These are phyloP conservation scores for Amniataba percoides DNA, from an alignment of 2,797 vertebrate species.

Conservation along the genomic window DNA sequence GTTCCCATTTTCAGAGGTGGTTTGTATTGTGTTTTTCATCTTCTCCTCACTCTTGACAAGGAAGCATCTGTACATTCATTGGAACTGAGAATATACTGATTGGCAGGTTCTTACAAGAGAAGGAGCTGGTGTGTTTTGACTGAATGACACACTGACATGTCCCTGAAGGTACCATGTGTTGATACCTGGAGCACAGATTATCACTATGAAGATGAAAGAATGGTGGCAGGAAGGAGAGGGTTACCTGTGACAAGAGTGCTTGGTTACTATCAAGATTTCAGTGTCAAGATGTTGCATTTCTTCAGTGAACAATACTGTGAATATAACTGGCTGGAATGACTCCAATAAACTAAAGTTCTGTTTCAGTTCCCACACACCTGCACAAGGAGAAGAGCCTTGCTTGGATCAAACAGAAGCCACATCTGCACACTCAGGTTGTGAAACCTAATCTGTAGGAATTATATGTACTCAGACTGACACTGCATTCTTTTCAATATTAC, in stretches of 20 bases:
- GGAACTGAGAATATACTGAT: constrained; percentile 5
- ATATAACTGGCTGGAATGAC: constrained; percentile 7
- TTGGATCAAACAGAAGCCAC: constrained; percentile 51
- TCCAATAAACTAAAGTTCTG: background rate
- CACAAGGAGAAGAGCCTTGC: constrained; percentile 10
- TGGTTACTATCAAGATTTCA: constrained; percentile 4
- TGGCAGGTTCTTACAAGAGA: background rate
- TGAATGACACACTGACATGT: background rate
- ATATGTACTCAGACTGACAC: constrained; percentile 63
- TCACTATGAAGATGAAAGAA: constrained; percentile 8
- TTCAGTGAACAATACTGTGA: constrained; percentile 24
- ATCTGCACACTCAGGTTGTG: background rate
- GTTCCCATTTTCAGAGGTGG: constrained; percentile 13
- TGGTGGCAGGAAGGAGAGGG: background rate
- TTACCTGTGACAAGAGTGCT: background rate
- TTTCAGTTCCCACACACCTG: background rate
- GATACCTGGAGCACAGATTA: background rate
- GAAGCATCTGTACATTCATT: background rate
- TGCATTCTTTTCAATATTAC: constrained; percentile 30
- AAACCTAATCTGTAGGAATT: constrained; percentile 38
- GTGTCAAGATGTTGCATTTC: constrained; percentile 2
- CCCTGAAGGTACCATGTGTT: background rate
- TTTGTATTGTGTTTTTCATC: constrained; percentile 1
- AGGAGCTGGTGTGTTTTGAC: background rate
- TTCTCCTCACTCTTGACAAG: constrained; percentile 11